Conservation (phyloP, 1,140 invertebrate species). For the Ptiloglossa arizonensis region DNA sequence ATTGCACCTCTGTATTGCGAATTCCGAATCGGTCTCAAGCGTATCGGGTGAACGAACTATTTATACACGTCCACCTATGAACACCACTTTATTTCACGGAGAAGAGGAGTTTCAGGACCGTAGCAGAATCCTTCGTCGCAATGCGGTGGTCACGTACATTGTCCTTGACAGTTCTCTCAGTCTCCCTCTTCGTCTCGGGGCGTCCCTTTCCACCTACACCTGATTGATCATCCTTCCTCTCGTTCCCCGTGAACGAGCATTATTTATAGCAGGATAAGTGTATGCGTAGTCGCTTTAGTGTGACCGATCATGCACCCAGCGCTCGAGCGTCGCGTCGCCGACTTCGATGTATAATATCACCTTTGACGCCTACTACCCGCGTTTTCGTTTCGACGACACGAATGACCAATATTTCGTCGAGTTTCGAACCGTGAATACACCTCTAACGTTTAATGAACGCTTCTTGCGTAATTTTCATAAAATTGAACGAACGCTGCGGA, state of each 20-base stretch:
- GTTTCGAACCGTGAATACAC: slow-evolving; percentile 13
- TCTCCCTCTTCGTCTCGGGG: neutral
- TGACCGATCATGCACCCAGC: slow-evolving; percentile 19
- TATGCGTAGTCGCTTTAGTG: slow-evolving; percentile 16
- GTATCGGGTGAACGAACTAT: slow-evolving; percentile 62
- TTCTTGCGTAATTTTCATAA: too few relatives aligned
- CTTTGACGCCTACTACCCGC: neutral
- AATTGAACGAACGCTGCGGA: too few relatives aligned
- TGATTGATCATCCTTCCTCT: slow-evolving; percentile 65
- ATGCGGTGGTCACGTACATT: slow-evolving; percentile 62
- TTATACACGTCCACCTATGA: slow-evolving; percentile 48
- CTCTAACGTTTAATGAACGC: slow-evolving; percentile 19
- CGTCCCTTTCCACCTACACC: slow-evolving; percentile 51
- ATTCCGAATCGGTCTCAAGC: slow-evolving; percentile 21
- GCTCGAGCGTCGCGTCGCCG: neutral
- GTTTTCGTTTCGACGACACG: neutral
- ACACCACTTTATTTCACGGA: slow-evolving; percentile 1
- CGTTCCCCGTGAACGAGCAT: slow-evolving; percentile 59
- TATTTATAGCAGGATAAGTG: slow-evolving; percentile 64
- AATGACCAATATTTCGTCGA: neutral
- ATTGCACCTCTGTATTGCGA: slow-evolving; percentile 5
- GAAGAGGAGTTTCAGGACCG: slow-evolving; percentile 46
- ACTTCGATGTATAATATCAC: slow-evolving; percentile 11
- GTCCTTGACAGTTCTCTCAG: slow-evolving; percentile 57
- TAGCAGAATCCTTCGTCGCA: slow-evolving; percentile 61